Base-by-base conservation (phyloP, 2,888 invertebrate genomes). In the Apodemia hepburni region DNA sequence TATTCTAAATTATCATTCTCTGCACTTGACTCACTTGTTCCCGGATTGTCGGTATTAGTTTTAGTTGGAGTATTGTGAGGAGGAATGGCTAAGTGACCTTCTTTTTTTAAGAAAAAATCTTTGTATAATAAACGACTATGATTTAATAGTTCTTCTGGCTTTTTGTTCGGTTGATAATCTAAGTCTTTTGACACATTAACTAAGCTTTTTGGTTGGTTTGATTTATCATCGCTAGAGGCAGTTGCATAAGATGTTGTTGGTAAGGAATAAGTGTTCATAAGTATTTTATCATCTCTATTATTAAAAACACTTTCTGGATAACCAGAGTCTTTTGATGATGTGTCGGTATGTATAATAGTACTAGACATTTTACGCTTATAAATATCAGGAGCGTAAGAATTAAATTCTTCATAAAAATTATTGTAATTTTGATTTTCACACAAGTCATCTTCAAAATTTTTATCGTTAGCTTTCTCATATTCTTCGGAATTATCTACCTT, bases 251-350 rank as follows among this genome's bases (percentile, higher is more conserved):
- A 78, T 7, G 83, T 75, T 60, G 76, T 78, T 22, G 87, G 86
- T n/a, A 86, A 73, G 0, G 86, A 85, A 70, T 80, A 84, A 65
- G 80, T 85, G 18, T 79, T 79, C 59, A 71, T 74, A 60, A 79
- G 80, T 22, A 66, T 63, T 72, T 79, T 85, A 18, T 87, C 87
- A 17, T 89, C 88, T 71, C 83, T 85, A 0, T 76, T 69, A 51
- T 51, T 51, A 12, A 51, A 12, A 22, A 80, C 83, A 69, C 85
- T 85, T 60, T 90, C 89, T 47, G 81, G 82, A 66, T 87, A 91
- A 2, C 90, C 90, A 8, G 90, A 91, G 73, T 91, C 90, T 76
- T 90, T 91, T 2, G 89, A 91, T 7, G 88, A 87, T 0, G 84
- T 76, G 70, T 89, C 90, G 22, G 84, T 87, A 62, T 81, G 81